phyloP scores from a whole-genome alignment of 2,797 vertebrate species.

The Phalloptychus januarius region DNA sequence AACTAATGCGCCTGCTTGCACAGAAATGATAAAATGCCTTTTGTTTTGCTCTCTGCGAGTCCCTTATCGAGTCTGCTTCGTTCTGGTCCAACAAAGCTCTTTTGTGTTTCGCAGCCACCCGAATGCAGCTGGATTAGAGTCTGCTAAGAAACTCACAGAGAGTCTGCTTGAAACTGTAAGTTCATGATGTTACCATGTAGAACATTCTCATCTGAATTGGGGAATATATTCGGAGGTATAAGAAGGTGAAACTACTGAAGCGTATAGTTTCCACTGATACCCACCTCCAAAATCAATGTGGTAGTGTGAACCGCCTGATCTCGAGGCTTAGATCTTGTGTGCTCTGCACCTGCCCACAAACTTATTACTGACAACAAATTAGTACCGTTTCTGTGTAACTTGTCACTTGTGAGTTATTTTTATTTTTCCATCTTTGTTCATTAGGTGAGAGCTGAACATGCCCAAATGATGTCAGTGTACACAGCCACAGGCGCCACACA shows the following conservation, averaged over 20 bases:
- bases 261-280: slow-evolving; percentile 76
- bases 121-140: slow-evolving; percentile 80
- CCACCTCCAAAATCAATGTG: slow-evolving; percentile 74
- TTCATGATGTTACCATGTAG: neutral
- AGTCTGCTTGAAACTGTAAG: slow-evolving; percentile 84
- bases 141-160: slow-evolving; percentile 84
- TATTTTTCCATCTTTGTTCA: neutral
- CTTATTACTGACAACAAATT: neutral
- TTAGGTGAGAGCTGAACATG: slow-evolving; percentile 79
- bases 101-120: slow-evolving; percentile 77
- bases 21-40: neutral
- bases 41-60: neutral
- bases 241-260: slow-evolving; percentile 76
- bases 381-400: neutral
- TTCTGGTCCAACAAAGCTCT: slow-evolving; percentile 7
- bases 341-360: slow-evolving; percentile 77
- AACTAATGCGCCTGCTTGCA: neutral
- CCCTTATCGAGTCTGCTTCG: neutral
- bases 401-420: slow-evolving; percentile 1
- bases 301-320: slow-evolving; percentile 76
- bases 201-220: neutral
- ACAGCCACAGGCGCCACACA: slow-evolving; percentile 77
- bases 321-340: slow-evolving; percentile 64
- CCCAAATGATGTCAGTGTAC: slow-evolving; percentile 68
- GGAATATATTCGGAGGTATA: slow-evolving; percentile 65